Conservation (phyloP, 2,888 invertebrate genomes). For the Strigamia maritima region DNA sequence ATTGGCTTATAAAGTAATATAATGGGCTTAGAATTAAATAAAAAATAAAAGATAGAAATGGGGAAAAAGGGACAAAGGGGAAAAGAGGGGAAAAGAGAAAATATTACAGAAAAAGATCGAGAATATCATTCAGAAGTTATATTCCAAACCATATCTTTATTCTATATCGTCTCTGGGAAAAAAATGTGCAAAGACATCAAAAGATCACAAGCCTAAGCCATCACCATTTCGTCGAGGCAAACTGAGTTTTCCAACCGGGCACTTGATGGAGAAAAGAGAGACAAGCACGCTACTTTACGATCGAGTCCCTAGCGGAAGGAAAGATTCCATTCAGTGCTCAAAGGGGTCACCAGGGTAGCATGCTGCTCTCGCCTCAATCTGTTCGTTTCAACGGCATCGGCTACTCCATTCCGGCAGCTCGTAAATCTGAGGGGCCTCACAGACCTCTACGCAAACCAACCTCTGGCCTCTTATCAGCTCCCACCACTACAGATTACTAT, state of each 20-base stretch:
- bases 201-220: slow-evolving; percentile 34
- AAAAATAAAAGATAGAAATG: not conserved
- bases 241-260: slow-evolving; percentile 34
- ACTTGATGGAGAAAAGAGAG: slow-evolving; percentile 34
- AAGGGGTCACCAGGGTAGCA: slow-evolving; percentile 34
- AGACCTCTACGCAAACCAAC: slow-evolving; percentile 34
- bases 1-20: not conserved
- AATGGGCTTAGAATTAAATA: no score
- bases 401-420: slow-evolving; percentile 30
- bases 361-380: slow-evolving; percentile 34
- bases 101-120: not conserved
- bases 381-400: slow-evolving; percentile 31
- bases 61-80: no score
- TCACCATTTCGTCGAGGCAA: slow-evolving; percentile 28
- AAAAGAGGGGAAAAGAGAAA: not conserved
- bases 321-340: slow-evolving; percentile 34
- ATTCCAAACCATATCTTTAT: slow-evolving; percentile 32
- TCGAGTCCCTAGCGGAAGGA: slow-evolving; percentile 32
- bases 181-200: slow-evolving; percentile 34
- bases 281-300: slow-evolving; percentile 29
- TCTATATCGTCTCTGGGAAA: slow-evolving; percentile 1
- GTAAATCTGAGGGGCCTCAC: slow-evolving; percentile 29
- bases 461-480: slow-evolving; percentile 32
- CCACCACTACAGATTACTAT: slow-evolving; percentile 32
- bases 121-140: slow-evolving; percentile 15